These are phyloP conservation scores for Ophion costatus DNA, from an alignment of 2,888 invertebrate species.

Conservation along the genomic window DNA sequence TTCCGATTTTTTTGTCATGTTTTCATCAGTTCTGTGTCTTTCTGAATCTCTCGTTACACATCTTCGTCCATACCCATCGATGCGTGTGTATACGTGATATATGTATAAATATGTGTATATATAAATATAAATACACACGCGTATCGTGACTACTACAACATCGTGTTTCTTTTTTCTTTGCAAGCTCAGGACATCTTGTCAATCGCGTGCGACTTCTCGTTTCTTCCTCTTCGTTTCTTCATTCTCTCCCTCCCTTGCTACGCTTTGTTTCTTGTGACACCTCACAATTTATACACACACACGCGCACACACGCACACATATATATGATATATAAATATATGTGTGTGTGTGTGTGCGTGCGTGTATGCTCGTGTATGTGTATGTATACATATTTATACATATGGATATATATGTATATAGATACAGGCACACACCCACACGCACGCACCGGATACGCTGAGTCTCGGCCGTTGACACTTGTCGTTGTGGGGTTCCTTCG, in stretches of 20 bases:
- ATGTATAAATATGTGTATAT: conserved; percentile 22
- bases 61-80: conserved; percentile 44
- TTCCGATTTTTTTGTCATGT: conserved; percentile 50
- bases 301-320: not conserved
- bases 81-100: conserved; percentile 40
- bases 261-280: not conserved
- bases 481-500: conserved; percentile 69
- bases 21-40: conserved; percentile 44
- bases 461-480: conserved; percentile 65
- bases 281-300: not conserved
- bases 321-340: not conserved
- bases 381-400: not conserved
- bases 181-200: conserved; percentile 1
- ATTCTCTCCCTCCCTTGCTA: not conserved
- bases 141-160: conserved; percentile 10
- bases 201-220: conserved; percentile 9
- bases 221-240: conserved; percentile 8
- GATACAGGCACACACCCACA: conserved; percentile 24
- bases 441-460: conserved; percentile 49
- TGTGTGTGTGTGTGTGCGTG: too few relatives aligned
- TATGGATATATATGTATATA: not conserved
- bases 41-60: conserved; percentile 46
- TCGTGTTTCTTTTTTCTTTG: conserved; percentile 6
- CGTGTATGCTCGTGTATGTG: not conserved
- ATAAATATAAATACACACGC: conserved; percentile 7